phyloP scores from a whole-genome alignment of 2,888 invertebrate genomes.

The Tachina lurida region DNA sequence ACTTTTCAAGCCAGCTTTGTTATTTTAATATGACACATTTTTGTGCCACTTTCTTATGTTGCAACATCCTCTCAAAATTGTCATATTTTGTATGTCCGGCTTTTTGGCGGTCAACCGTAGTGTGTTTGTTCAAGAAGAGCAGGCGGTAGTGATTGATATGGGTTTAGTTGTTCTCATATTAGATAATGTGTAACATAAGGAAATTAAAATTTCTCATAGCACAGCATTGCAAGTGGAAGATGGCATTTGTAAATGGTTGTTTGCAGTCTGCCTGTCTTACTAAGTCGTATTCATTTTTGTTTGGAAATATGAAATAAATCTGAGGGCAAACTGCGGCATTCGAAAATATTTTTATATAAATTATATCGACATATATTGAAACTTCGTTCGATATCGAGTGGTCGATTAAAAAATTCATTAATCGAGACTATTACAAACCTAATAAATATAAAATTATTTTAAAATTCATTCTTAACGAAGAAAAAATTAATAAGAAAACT shows the following conservation, averaged over 20 bases:
- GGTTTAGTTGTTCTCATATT: conserved; percentile 29
- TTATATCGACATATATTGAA: too few relatives aligned
- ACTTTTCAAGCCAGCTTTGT: conserved; percentile 44
- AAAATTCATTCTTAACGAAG: too few relatives aligned
- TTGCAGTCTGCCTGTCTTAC: not conserved
- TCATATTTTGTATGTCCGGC: conserved; percentile 60
- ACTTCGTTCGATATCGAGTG: too few relatives aligned
- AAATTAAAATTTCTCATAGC: conserved; percentile 27
- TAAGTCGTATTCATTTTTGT: too few relatives aligned
- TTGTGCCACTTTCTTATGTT: conserved; percentile 59
- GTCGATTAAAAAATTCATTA: too few relatives aligned
- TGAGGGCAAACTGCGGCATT: too few relatives aligned
- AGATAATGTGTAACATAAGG: conserved; percentile 18
- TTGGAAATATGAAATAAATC: too few relatives aligned
- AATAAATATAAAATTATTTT: too few relatives aligned
- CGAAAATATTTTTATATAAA: too few relatives aligned
- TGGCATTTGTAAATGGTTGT: not conserved
- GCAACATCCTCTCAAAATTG: conserved; percentile 42
- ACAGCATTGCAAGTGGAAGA: not conserved
- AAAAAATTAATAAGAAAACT: too few relatives aligned
- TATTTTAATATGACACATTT: conserved; percentile 69
- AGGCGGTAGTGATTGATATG: conserved; percentile 69
- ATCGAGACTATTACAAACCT: too few relatives aligned
- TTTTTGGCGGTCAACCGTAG: conserved; percentile 67
- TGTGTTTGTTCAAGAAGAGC: conserved; percentile 56